Conservation (phyloP, 2,888 invertebrate genomes). For the Perdita meconis region DNA sequence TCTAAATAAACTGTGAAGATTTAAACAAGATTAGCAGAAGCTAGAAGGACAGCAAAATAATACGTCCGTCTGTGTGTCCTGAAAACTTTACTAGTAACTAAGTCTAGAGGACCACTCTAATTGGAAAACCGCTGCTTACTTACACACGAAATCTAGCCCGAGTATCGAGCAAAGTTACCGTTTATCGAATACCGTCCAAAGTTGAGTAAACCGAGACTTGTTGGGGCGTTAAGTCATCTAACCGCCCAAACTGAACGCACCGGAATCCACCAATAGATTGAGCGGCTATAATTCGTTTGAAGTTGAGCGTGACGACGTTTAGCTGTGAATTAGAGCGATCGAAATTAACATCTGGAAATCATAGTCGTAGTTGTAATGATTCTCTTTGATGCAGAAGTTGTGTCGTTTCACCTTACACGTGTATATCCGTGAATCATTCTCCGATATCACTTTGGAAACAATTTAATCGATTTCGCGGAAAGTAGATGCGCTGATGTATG, state of each 20-base stretch:
- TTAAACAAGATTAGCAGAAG: no score
- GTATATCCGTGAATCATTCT: not conserved
- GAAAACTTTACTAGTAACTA: not conserved
- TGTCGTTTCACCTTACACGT: not conserved
- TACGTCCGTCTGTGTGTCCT: no score
- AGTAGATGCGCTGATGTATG: not conserved
- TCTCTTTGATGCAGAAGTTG: not conserved
- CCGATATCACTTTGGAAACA: not conserved
- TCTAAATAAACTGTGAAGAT: no score
- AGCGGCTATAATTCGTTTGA: slow-evolving; percentile 1
- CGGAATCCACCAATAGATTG: slow-evolving; percentile 18
- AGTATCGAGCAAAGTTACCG: slow-evolving; percentile 3
- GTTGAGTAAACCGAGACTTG: slow-evolving; percentile 27
- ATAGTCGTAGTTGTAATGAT: not conserved
- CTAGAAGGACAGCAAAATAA: no score
- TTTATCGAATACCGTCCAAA: slow-evolving; percentile 15
- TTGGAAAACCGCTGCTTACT: slow-evolving; percentile 1
- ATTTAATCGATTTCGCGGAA: not conserved
- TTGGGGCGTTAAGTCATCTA: slow-evolving; percentile 25
- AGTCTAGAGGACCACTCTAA: not conserved
- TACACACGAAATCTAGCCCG: slow-evolving; percentile 1
- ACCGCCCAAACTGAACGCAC: slow-evolving; percentile 2
- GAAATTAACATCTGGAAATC: slow-evolving; percentile 1
- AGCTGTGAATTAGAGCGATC: not conserved
- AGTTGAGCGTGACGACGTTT: not conserved